Conservation (phyloP, 2,113 vertebrate species). For the Cranoglanis bouderius region DNA sequence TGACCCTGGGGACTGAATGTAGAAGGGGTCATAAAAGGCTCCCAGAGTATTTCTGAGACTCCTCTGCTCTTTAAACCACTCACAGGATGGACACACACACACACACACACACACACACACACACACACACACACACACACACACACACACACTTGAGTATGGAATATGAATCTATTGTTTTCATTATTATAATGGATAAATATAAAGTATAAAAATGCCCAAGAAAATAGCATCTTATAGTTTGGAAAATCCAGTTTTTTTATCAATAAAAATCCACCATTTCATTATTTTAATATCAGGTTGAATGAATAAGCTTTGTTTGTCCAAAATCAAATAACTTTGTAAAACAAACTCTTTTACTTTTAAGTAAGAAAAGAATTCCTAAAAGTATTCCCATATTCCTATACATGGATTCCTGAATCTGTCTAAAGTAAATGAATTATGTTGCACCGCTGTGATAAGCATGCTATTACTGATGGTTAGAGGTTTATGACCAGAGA, state of each 20-base stretch:
- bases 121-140: not conserved
- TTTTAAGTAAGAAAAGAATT: not conserved
- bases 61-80: conserved; percentile 44
- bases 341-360: not conserved
- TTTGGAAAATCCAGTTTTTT: not conserved
- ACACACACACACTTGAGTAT: not conserved
- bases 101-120: not conserved
- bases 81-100: conserved; percentile 9
- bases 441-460: not conserved
- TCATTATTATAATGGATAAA: not conserved
- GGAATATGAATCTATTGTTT: not conserved
- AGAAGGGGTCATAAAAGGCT: conserved; percentile 61
- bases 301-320: not conserved
- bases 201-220: not conserved
- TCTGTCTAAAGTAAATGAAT: not conserved
- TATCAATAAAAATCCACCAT: not conserved
- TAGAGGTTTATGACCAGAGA: not conserved
- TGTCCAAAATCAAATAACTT: not conserved
- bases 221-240: not conserved
- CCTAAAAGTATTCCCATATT: not conserved
- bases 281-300: not conserved
- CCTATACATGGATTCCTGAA: not conserved
- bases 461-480: not conserved
- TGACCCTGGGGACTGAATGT: conserved; percentile 56
- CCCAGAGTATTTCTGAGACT: conserved; percentile 51